Conservation (phyloP, 2,888 invertebrate genomes). For the Hirtodrosophila duncani region DNA sequence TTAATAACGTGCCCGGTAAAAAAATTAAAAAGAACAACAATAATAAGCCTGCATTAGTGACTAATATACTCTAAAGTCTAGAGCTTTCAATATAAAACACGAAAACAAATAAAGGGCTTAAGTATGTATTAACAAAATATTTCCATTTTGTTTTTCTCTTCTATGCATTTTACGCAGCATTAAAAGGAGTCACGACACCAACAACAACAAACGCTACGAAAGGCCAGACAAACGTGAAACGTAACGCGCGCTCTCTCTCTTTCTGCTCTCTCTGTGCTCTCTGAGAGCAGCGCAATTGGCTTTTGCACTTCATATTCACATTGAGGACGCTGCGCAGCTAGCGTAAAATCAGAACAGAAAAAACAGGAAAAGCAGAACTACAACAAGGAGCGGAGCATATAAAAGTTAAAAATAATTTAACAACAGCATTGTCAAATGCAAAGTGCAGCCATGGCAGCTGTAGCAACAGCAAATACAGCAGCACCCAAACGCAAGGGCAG, state of each 20-base stretch:
- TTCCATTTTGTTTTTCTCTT: slow-evolving; percentile 32
- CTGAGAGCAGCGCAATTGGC: slow-evolving; percentile 54
- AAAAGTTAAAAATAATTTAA: slow-evolving; percentile 2
- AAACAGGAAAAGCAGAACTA: slow-evolving; percentile 11
- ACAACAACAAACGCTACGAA: not conserved
- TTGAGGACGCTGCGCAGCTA: slow-evolving; percentile 56
- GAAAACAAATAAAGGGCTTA: no score
- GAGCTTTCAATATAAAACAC: slow-evolving; percentile 6
- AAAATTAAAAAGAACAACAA: slow-evolving; percentile 21
- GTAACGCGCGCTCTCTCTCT: slow-evolving; percentile 19
- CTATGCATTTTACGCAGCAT: slow-evolving; percentile 46
- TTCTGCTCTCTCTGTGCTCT: not conserved
- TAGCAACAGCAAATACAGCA: slow-evolving; percentile 28
- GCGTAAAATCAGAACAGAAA: not conserved
- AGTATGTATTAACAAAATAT: slow-evolving; percentile 10
- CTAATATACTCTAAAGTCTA: slow-evolving; percentile 15
- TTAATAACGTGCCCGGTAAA: slow-evolving; percentile 30
- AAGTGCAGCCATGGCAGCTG: slow-evolving; percentile 41
- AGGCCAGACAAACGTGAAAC: not conserved
- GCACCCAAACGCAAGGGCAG: slow-evolving; percentile 26
- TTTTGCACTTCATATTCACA: slow-evolving; percentile 36
- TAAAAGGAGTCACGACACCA: slow-evolving; percentile 40
- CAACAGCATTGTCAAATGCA: slow-evolving; percentile 18
- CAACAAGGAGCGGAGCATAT: slow-evolving; percentile 6
- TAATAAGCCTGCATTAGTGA: slow-evolving; percentile 17